These are phyloP conservation scores for Momotus momota DNA, from an alignment of 2,797 vertebrate species.

Conservation along the genomic window DNA sequence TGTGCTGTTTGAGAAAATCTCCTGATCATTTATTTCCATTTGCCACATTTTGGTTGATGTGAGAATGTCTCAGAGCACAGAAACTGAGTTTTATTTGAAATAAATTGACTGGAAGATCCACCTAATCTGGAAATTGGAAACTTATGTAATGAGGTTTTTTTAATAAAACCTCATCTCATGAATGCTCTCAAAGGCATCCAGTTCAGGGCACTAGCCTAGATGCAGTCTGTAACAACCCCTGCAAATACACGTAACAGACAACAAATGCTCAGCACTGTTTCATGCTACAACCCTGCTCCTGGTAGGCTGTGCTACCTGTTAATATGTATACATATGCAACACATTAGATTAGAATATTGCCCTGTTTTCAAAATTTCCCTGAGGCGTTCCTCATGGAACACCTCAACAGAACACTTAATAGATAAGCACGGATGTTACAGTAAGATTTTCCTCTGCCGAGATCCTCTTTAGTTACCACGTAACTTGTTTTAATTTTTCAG, in stretches of 20 bases:
- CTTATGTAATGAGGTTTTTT: neutral
- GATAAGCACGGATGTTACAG: neutral
- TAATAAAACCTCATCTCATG: neutral
- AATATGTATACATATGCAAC: neutral
- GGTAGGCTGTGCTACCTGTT: neutral
- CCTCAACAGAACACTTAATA: neutral
- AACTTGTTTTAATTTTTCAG: neutral
- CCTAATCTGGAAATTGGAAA: neutral
- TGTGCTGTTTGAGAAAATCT: neutral
- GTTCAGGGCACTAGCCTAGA: neutral
- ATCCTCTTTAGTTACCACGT: neutral
- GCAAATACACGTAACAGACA: neutral
- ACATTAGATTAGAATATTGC: neutral
- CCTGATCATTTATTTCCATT: neutral
- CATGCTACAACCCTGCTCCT: neutral
- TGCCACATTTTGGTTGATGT: neutral
- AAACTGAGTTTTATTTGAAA: neutral
- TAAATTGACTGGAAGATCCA: neutral
- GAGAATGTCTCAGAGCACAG: neutral
- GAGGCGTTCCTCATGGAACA: neutral
- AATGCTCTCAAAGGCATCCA: neutral
- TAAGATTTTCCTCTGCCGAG: neutral
- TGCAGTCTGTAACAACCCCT: fast-evolving
- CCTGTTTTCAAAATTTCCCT: neutral
- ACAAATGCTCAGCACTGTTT: neutral